Conservation (phyloP, 1,140 invertebrate species). For the Drosophila setifemur region DNA sequence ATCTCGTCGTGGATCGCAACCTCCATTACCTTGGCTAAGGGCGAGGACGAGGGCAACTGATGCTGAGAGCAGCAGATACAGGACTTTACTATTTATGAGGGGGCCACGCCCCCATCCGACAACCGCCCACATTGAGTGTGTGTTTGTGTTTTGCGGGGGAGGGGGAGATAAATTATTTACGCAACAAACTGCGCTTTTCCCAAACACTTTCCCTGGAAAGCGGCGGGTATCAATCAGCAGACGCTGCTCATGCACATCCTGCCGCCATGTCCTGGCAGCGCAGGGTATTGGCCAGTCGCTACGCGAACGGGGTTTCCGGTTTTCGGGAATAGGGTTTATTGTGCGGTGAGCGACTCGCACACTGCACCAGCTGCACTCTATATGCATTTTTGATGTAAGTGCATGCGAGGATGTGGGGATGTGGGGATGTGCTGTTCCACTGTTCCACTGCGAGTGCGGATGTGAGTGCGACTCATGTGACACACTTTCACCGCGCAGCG, state of each 20-base stretch:
- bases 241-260: background rate
- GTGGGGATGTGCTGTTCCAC: conserved; percentile 13
- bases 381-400: conserved; percentile 31
- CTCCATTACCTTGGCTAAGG: conserved; percentile 35
- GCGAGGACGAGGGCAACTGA: background rate
- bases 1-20: background rate
- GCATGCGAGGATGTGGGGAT: background rate
- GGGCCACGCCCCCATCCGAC: no score
- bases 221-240: conserved; percentile 9
- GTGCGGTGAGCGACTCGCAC: conserved; percentile 45
- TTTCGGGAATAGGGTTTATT: conserved; percentile 60
- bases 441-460: conserved; percentile 6
- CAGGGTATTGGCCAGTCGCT: conserved; percentile 14
- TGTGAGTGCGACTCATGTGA: conserved; percentile 44
- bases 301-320: background rate
- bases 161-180: conserved; percentile 70
- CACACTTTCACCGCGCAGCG: conserved; percentile 57
- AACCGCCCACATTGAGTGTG: conserved; percentile 13
- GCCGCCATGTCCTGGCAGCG: background rate
- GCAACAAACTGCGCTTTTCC: conserved; percentile 68
- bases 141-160: no score
- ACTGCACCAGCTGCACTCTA: conserved; percentile 41
- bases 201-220: background rate
- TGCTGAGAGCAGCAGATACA: background rate
- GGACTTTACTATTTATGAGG: conserved; percentile 30